A percentile compares a stretch with the other conserved stretches of the same genome.
Conservation (phyloP, 2,113 vertebrate genomes). For the Rafetus swinhoei region DNA sequence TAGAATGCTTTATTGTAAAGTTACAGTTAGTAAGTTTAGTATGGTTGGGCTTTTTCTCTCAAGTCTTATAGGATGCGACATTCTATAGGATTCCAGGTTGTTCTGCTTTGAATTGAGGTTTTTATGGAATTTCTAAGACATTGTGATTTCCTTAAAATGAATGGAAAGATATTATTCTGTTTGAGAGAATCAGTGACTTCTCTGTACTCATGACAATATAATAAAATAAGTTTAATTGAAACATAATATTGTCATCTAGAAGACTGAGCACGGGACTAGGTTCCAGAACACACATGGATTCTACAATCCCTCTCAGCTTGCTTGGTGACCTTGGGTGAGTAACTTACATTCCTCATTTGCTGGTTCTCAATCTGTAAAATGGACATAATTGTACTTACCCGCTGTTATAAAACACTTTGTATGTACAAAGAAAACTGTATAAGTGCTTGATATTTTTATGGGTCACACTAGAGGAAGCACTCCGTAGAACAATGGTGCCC, state of each 20-base stretch:
- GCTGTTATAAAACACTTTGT: background rate
- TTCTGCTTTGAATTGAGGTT: background rate
- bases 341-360: background rate
- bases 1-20: background rate
- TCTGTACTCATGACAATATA: background rate
- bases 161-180: background rate
- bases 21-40: background rate
- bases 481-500: background rate
- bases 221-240: background rate
- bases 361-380: background rate
- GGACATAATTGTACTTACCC: background rate
- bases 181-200: background rate
- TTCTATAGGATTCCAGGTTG: rapidly evolving
- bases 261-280: background rate
- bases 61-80: background rate
- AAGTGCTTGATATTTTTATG: background rate
- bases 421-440: too few species aligned
- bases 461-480: background rate
- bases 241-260: background rate
- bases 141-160: background rate
- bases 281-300: background rate
- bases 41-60: background rate
- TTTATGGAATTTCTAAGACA: background rate
- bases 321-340: background rate
- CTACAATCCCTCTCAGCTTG: background rate